Evolutionary conservation across 2,888 invertebrate species (phyloP), one percentile per base, ranked within the genome.

Genomic region (Itoplectis maculator): DNA sequence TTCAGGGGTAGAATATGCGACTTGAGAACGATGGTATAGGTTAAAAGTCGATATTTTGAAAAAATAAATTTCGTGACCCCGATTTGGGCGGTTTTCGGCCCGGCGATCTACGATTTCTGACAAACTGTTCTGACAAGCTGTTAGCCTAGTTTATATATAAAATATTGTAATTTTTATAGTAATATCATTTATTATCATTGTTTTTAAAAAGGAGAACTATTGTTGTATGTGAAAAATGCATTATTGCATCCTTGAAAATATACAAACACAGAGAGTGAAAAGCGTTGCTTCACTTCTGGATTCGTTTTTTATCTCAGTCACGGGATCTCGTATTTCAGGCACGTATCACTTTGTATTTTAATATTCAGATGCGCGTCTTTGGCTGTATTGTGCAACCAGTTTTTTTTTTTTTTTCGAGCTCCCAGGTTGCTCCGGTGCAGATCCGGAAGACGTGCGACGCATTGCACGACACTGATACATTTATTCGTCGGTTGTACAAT

Each of bases 311-410:
- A 54, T 54, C 51, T 54, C 51, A 9, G 8, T 54, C 13, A 11
- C 29, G 2, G 20, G 11, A 54, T 54, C 51, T 23, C 23, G 51
- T 23, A 54, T 23, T 54, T 23, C 23, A 13, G 23, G 23, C 54
- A 54, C 54, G 54, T 11, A 11, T 23, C 54, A 5, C 20, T 2
- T 23, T 9, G 54, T 23, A 23, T 11, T 23, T 54, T 54, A 54
- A 54, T 54, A 54, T 54, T 54, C 54, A 23, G 13, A 9, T 54
- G 23, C 54, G 23, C 54, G 54, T 20, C 9, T 47, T 49, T 37
- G 51, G 37, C 42, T 63, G 13, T 59, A 4, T 66, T 75, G 63
- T 8, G 42, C 23, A 18, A 11, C 15, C 18, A n/a, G 11, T 54
- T 49, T 49, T 40, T 56, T 2, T 23, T n/a, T n/a, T n/a, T n/a